phyloP scores from a whole-genome alignment of 2,797 vertebrate genomes.

The Adelosebastes latens region DNA sequence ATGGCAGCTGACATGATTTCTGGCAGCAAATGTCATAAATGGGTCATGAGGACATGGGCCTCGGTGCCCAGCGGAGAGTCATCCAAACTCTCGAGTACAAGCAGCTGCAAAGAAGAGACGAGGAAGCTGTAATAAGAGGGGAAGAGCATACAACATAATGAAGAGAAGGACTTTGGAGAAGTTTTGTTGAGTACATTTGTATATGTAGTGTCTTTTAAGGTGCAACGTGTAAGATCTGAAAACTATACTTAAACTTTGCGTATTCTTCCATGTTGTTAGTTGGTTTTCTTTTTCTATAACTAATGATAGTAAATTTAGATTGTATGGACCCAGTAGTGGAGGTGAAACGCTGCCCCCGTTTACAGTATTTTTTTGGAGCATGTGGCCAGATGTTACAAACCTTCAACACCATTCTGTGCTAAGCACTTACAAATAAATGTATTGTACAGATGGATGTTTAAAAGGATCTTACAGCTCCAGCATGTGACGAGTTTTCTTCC shows the following conservation, averaged over 20 bases:
- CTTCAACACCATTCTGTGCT: not conserved
- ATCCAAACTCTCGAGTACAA: not conserved
- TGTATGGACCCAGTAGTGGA: not conserved
- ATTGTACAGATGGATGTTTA: not conserved
- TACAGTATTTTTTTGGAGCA: not conserved
- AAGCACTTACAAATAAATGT: not conserved
- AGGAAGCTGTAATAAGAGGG: not conserved
- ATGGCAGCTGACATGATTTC: conserved; percentile 34
- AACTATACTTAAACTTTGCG: too few relatives aligned
- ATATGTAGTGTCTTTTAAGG: not conserved
- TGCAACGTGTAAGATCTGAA: not conserved
- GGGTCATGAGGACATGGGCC: conserved; percentile 29
- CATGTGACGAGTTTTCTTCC: not conserved
- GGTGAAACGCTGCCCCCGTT: not conserved
- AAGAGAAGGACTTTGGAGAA: not conserved
- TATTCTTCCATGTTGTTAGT: too few relatives aligned
- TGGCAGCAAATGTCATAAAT: conserved; percentile 45
- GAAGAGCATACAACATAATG: not conserved
- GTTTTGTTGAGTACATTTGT: not conserved
- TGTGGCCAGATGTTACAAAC: not conserved
- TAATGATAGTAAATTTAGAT: not conserved
- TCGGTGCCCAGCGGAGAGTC: not conserved
- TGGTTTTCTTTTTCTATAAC: not conserved
- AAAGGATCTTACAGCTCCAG: not conserved
- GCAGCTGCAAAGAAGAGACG: not conserved